Percentiles rank a stretch among this genome's conserved stretches.
phyloP scores from a whole-genome alignment of 2,113 vertebrate species.

The Phainopepla nitens region DNA sequence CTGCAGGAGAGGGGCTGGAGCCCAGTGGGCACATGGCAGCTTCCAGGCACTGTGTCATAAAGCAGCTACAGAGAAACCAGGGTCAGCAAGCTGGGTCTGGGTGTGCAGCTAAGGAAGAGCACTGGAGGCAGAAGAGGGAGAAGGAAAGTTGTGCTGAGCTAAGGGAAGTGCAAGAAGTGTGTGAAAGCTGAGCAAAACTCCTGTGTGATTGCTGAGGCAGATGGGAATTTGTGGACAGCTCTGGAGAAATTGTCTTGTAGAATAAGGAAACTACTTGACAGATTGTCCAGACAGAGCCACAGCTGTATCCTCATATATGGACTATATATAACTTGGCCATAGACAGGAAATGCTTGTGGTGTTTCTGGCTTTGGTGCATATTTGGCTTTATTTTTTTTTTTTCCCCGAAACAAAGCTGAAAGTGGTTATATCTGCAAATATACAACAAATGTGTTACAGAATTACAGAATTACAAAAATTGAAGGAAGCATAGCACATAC shows the following conservation, averaged over 20 bases:
- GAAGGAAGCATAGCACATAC: background rate
- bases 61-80: background rate
- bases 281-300: background rate
- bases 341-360: background rate
- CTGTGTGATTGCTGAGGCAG: background rate
- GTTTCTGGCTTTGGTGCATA: background rate
- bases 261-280: background rate
- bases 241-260: background rate
- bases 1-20: accelerated
- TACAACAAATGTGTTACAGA: background rate
- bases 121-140: background rate
- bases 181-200: background rate
- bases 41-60: background rate
- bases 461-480: background rate
- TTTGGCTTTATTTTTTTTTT: background rate
- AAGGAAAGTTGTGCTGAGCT: background rate
- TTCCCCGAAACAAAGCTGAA: background rate
- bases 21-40: accelerated
- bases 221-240: background rate
- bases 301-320: background rate
- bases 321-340: background rate
- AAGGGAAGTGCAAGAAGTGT: background rate
- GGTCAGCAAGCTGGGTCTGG: background rate
- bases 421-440: background rate
- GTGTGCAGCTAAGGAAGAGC: background rate